Evolutionary conservation across 2,113 vertebrate genomes (phyloP).

Genomic region (Neofelis nebulosa): DNA sequence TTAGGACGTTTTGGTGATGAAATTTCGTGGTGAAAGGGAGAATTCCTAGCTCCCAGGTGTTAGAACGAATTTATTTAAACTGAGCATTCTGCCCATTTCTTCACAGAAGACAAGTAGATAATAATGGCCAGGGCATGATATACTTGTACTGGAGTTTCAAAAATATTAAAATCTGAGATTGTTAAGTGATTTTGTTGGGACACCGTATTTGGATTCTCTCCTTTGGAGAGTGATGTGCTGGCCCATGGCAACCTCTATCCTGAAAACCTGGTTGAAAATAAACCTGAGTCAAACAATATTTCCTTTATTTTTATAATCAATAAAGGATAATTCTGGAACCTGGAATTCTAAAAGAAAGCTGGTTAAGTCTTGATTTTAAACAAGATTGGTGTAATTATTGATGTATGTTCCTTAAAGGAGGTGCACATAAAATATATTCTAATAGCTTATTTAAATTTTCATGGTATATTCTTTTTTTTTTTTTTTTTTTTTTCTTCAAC

Average conservation of each 20-base stretch:
- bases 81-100: not conserved
- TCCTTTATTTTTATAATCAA: constrained; percentile 31
- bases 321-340: not conserved
- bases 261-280: constrained; percentile 36
- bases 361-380: constrained; percentile 21
- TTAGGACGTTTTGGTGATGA: not conserved
- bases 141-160: not conserved
- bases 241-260: not conserved
- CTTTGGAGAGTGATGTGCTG: not conserved
- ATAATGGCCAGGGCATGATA: not conserved
- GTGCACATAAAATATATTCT: not conserved
- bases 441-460: not conserved
- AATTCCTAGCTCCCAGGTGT: constrained; percentile 11
- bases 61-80: constrained; percentile 36
- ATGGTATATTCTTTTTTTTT: not conserved
- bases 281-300: not conserved
- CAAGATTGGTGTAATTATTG: not conserved
- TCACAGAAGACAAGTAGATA: constrained; percentile 9
- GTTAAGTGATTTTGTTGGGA: constrained; percentile 1
- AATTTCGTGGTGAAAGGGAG: not conserved
- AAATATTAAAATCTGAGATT: constrained; percentile 49
- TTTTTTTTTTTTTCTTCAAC: too few species aligned
- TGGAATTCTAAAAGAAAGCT: not conserved
- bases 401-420: not conserved
- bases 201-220: not conserved